Conservation (phyloP, 1,140 invertebrate genomes). For the Ceratosolen fusciceps region DNA sequence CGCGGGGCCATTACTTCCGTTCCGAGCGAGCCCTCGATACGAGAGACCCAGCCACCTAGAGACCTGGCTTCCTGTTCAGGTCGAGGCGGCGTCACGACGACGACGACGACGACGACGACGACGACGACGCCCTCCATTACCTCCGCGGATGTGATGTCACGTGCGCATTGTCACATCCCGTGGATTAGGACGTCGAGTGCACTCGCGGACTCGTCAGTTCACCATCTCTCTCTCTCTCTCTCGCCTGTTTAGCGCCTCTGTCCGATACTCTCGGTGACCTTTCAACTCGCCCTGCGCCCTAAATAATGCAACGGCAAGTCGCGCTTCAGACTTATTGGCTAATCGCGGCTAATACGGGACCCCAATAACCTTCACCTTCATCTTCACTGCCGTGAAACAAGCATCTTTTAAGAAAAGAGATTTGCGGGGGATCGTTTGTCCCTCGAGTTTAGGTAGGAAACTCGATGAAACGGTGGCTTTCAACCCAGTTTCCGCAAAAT, state of each 20-base stretch:
- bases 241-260: background rate
- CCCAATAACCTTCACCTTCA: too few species aligned
- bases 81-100: constrained; percentile 24
- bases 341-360: too few species aligned
- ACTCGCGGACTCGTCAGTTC: background rate
- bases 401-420: constrained; percentile 36
- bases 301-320: too few species aligned
- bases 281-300: too few species aligned
- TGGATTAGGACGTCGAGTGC: constrained; percentile 51
- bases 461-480: constrained; percentile 41
- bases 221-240: too few species aligned
- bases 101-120: background rate
- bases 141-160: constrained; percentile 68
- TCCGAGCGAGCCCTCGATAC: background rate
- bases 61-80: constrained; percentile 61
- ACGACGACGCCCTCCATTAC: constrained; percentile 46
- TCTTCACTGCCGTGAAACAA: background rate
- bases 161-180: constrained; percentile 63
- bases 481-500: constrained; percentile 33
- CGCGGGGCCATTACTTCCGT: background rate
- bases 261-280: background rate
- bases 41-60: constrained; percentile 61
- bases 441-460: background rate
- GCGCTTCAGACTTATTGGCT: too few species aligned
- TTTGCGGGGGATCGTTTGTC: background rate